A percentile compares a stretch with the other conserved stretches of the same genome.
These are phyloP conservation scores for Apostichopus californicus DNA, from an alignment of 35 echinoderm and acorn worm genomes.

Conservation along the genomic window DNA sequence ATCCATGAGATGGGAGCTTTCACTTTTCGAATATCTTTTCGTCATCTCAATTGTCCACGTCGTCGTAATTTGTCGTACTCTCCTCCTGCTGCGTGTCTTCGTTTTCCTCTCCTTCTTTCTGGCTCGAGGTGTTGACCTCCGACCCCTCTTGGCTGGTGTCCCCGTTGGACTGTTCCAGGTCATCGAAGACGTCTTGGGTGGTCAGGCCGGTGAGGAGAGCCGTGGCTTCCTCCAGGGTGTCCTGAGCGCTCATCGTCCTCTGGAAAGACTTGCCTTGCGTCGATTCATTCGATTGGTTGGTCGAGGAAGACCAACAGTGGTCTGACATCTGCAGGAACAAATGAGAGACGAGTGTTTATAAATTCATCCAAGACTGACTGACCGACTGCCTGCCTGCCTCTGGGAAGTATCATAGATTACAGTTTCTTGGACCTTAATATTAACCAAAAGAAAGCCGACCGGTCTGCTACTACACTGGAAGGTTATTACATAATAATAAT, in stretches of 20 bases:
- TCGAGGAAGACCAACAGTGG: conserved; percentile 82
- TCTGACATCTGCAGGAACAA: conserved; percentile 83
- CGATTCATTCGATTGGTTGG: conserved; percentile 86
- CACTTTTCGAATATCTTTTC: too few species aligned
- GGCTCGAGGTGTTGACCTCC: conserved; percentile 61
- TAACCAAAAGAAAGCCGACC: too few species aligned
- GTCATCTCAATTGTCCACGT: conserved; percentile 7
- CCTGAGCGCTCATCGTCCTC: conserved; percentile 96
- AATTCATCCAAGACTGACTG: too few species aligned
- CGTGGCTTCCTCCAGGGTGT: conserved; percentile 94
- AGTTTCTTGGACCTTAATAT: too few species aligned
- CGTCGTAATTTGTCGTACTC: not conserved
- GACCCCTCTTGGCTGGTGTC: conserved; percentile 61
- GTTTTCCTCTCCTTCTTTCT: not conserved
- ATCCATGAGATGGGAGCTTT: too few species aligned
- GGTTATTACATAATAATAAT: too few species aligned
- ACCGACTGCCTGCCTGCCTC: too few species aligned
- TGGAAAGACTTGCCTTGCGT: conserved; percentile 85
- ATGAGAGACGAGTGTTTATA: not conserved
- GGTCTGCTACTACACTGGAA: too few species aligned
- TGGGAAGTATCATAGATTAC: too few species aligned
- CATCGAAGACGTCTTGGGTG: conserved; percentile 73
- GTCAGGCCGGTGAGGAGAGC: conserved; percentile 81
- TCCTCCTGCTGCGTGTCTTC: not conserved
- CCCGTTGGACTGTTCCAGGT: conserved; percentile 10